Conservation (phyloP, 2,797 vertebrate species). For the Tokudaia tokunoshimensis region DNA sequence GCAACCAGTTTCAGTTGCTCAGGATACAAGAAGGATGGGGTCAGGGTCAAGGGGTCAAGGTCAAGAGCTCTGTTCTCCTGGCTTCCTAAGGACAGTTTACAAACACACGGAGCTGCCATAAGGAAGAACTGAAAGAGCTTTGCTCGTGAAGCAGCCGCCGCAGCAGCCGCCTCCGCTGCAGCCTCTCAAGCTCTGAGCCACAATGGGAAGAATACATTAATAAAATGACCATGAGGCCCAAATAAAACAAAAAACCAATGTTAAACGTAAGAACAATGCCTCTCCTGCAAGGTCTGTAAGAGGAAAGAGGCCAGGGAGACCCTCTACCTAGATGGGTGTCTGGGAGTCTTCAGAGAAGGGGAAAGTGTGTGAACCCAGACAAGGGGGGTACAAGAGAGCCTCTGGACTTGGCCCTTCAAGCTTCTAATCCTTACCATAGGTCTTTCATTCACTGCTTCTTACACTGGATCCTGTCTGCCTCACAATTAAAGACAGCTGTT, state of each 20-base stretch:
- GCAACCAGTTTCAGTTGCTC: conserved; percentile 42
- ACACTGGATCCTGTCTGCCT: neutral
- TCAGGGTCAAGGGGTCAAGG: conserved; percentile 13
- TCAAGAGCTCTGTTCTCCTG: conserved; percentile 57
- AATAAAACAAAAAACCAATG: conserved; percentile 33
- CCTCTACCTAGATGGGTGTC: conserved; percentile 1
- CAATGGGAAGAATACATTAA: neutral
- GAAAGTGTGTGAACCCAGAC: conserved; percentile 18
- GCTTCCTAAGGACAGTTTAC: conserved; percentile 57
- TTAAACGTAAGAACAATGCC: neutral
- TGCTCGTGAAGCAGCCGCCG: neutral
- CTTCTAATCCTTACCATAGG: neutral
- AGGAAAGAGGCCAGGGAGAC: neutral
- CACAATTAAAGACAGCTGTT: neutral
- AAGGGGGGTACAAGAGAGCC: neutral
- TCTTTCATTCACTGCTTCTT: neutral
- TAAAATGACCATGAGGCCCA: neutral
- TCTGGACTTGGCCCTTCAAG: neutral
- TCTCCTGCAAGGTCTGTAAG: neutral
- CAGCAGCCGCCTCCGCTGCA: neutral
- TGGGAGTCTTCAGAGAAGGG: conserved; percentile 37
- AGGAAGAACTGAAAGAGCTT: neutral
- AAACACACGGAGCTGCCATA: neutral
- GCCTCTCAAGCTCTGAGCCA: conserved; percentile 6
- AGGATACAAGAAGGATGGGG: conserved; percentile 33